Evolutionary conservation across 2,797 vertebrate genomes (phyloP), one percentile per base, ranked within the genome.

Genomic region (Anisognathus igniventris): DNA sequence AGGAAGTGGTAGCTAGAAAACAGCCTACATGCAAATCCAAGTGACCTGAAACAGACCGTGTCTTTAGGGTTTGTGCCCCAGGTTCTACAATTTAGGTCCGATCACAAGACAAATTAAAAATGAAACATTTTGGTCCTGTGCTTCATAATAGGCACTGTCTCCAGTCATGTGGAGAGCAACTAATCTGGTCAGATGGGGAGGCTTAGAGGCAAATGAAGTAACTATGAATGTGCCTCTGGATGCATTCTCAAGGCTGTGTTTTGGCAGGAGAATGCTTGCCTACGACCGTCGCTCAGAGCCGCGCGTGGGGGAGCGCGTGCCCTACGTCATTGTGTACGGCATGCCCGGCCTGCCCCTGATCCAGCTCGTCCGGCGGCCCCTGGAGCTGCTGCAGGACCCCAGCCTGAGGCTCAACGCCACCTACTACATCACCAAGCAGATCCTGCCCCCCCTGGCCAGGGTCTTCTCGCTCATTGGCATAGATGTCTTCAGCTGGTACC

Each of bases 371-470:
- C 98, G 98, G 7, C 98, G 98, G 62, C 99, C 99, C 47, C 54
- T 98, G 23, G 99, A 99, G 60, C 97, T 99, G 60, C 97, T 99
- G 54, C 99, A 99, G 96, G 99, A 99, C 92, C 97, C 98, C 30
- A 93, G 92, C 86, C 98, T 99, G 80, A 98, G 99, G 77, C 98
- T 99, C 95, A 99, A 99, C 12, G 97, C 98, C 77, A 98, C 98
- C 7, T 99, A 99, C 97, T 99, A 99, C 85, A 98, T 99, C 93
- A 99, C 98, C 97, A 99, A 99, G 95, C 99, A 99, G 94, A 99
- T 99, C 88, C 98, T 99, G 94, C 99, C 99, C 3, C 99, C 99
- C 0, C 97, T 99, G 67, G 98, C 98, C 22, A 98, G 99, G 78
- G 97, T 99, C 45, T 99, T 99, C 97, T 98, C 98, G 9, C 98